Percentiles rank a stretch among this genome's conserved stretches.
Evolutionary conservation across 1,140 invertebrate species (phyloP).

Genomic region (Mactra quadrangularis): DNA sequence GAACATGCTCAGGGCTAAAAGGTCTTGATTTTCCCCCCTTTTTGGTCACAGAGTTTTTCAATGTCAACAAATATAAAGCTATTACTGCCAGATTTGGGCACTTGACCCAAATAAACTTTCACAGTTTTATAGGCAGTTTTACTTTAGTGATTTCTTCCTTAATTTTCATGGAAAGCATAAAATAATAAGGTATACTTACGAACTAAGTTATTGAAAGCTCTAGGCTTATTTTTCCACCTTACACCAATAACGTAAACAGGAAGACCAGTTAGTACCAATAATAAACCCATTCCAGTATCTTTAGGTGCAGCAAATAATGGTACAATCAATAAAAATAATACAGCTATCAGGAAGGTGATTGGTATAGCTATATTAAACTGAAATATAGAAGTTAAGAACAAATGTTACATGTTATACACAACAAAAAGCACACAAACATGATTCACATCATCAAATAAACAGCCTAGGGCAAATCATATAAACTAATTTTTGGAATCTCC

Average conservation of each 20-base stretch:
- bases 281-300: constrained; percentile 93
- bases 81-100: neutral
- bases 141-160: neutral
- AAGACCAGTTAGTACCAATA: constrained; percentile 86
- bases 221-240: constrained; percentile 88
- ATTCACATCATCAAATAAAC: too few relatives aligned
- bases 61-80: neutral
- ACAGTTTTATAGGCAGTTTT: neutral
- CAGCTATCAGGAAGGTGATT: constrained; percentile 94
- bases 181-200: constrained; percentile 86
- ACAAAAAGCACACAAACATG: too few relatives aligned
- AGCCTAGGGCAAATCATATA: too few relatives aligned
- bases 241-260: constrained; percentile 86
- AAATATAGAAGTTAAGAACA: constrained; percentile 70
- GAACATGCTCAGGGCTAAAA: neutral
- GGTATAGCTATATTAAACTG: constrained; percentile 91
- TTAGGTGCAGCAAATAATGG: constrained; percentile 96
- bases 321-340: constrained; percentile 95
- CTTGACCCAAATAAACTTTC: neutral
- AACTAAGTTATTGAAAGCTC: constrained; percentile 87
- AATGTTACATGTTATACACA: too few relatives aligned
- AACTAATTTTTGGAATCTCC: too few relatives aligned
- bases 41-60: too few relatives aligned
- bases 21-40: neutral
- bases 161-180: neutral